Evolutionary conservation across 64 coral and sea anemone genomes (phyloP).

Genomic region (Platygyra sinensis): DNA sequence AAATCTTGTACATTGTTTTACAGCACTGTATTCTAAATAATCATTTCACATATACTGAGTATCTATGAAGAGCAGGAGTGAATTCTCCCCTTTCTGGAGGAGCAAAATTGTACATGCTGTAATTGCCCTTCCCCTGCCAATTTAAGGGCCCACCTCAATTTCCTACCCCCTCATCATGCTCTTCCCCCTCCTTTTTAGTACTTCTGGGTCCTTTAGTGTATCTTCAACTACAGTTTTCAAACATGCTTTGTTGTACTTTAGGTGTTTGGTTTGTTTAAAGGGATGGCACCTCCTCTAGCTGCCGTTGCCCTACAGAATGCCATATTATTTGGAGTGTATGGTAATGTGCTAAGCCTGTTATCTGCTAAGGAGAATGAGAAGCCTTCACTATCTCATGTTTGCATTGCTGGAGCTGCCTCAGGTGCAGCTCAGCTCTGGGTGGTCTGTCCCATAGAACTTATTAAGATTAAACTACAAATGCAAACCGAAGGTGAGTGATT

Average conservation of each 20-base stretch:
- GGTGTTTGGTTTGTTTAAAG: conserved; percentile 94
- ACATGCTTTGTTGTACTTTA: neutral
- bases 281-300: conserved; percentile 81
- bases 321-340: conserved; percentile 83
- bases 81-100: too few species aligned
- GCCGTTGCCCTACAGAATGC: conserved; percentile 91
- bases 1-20: too few species aligned
- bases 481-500: conserved; percentile 74
- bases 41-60: too few species aligned
- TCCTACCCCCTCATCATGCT: too few species aligned
- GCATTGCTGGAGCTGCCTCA: conserved; percentile 72
- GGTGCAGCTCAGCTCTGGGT: conserved; percentile 75
- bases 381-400: conserved; percentile 40
- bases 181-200: neutral
- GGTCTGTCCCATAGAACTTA: conserved; percentile 85
- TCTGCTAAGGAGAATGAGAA: conserved; percentile 39
- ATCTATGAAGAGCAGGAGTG: too few species aligned
- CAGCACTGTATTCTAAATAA: too few species aligned
- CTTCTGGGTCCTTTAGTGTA: neutral
- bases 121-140: too few species aligned
- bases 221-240: neutral
- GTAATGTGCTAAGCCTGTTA: conserved; percentile 66
- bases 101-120: too few species aligned
- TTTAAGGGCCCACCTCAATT: too few species aligned
- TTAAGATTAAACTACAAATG: conserved; percentile 96